Evolutionary conservation across 30 jellyfish, hydroid and myxozoan species (phyloP).

Genomic region (Aurelia aurita): DNA sequence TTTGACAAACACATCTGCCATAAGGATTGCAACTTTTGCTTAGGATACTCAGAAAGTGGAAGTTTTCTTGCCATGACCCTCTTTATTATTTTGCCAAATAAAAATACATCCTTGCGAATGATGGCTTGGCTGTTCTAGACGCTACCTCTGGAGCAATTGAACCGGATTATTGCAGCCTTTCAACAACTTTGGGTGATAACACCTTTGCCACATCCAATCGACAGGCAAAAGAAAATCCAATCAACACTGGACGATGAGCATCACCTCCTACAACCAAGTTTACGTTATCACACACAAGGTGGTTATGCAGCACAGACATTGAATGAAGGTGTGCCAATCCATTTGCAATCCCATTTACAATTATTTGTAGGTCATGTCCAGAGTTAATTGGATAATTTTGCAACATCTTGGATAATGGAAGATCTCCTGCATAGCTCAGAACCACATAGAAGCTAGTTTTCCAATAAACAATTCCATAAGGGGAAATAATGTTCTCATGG

Average conservation of each 20-base stretch:
- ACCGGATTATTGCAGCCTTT: neutral
- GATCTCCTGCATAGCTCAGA: too few relatives aligned
- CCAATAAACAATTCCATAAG: too few relatives aligned
- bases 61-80: neutral
- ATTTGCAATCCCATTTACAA: neutral
- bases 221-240: slow-evolving; percentile 12
- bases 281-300: neutral
- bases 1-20: neutral
- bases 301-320: neutral
- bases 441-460: too few relatives aligned
- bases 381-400: neutral
- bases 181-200: neutral
- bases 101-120: neutral
- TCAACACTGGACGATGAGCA: neutral
- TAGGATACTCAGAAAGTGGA: neutral
- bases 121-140: neutral
- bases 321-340: neutral
- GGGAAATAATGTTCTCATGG: too few relatives aligned
- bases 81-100: neutral
- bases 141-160: neutral
- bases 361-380: neutral
- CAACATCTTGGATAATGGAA: too few relatives aligned
- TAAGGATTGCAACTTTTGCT: neutral
- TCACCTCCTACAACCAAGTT: neutral
- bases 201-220: neutral